A percentile compares a stretch with the other conserved stretches of the same genome.
Conservation (phyloP, 2,888 invertebrate genomes). For the Sinelater perroti region DNA sequence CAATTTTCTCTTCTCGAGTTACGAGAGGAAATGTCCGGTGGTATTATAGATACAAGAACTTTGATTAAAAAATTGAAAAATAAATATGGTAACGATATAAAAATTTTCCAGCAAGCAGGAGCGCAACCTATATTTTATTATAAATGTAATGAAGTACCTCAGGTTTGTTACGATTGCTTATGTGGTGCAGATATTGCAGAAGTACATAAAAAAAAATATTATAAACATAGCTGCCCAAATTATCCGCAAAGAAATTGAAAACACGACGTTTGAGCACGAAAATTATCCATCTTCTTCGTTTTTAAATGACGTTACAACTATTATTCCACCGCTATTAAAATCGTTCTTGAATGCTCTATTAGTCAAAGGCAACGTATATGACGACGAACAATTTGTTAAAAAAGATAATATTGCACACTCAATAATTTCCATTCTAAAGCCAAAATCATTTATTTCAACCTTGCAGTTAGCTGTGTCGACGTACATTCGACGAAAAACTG, state of each 20-base stretch:
- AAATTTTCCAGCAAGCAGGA: no score
- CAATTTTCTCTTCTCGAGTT: no score
- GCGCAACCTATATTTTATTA: no score
- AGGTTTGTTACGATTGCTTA: no score
- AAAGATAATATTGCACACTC: background rate
- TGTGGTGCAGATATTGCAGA: no score
- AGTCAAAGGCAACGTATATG: background rate
- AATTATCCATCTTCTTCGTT: background rate
- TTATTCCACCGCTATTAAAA: background rate
- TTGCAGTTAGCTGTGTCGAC: background rate
- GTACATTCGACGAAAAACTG: background rate
- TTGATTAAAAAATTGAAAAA: no score
- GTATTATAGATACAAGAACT: no score
- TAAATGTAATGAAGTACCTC: no score
- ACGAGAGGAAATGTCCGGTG: no score
- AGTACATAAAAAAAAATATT: background rate
- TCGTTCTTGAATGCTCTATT: background rate
- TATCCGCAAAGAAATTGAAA: background rate
- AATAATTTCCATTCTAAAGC: background rate
- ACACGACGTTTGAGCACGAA: background rate
- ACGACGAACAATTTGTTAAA: background rate
- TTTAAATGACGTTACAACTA: background rate
- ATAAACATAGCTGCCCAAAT: background rate
- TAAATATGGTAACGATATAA: no score
- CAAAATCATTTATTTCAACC: background rate